Evolutionary conservation across 2,888 invertebrate species (phyloP).

Genomic region (Leptinotarsa haldemani): DNA sequence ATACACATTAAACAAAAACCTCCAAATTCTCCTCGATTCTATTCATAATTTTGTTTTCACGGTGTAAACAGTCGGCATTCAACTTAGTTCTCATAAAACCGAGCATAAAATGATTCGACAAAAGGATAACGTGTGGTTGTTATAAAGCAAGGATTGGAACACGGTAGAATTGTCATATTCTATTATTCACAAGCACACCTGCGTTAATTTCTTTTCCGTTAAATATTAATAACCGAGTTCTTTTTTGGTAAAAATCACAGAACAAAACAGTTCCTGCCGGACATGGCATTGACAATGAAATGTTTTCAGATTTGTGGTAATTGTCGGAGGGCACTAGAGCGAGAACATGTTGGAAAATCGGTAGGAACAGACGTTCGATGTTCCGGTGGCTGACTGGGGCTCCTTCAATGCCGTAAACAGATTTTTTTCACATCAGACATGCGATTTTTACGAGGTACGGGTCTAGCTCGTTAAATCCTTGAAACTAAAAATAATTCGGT

Average conservation of each 20-base stretch:
- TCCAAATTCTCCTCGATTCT: not conserved
- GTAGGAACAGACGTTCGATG: slow-evolving; percentile 33
- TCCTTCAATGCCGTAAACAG: slow-evolving; percentile 30
- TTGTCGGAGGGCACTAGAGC: slow-evolving; percentile 49
- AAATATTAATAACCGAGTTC: slow-evolving; percentile 45
- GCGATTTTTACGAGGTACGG: not conserved
- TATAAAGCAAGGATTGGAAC: slow-evolving; percentile 33
- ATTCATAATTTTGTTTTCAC: not conserved
- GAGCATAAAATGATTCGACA: slow-evolving; percentile 23
- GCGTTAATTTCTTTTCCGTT: slow-evolving; percentile 50
- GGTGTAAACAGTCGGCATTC: slow-evolving; percentile 1
- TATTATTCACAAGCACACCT: slow-evolving; percentile 51
- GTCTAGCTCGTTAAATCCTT: not conserved
- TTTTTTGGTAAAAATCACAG: slow-evolving; percentile 43
- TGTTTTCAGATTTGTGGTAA: slow-evolving; percentile 55
- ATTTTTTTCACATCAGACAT: slow-evolving; percentile 8
- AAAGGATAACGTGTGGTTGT: slow-evolving; percentile 36
- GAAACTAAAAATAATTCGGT: too few species aligned
- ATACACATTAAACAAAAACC: too few species aligned
- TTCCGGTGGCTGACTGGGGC: slow-evolving; percentile 38
- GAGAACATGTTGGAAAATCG: slow-evolving; percentile 36
- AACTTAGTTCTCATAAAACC: slow-evolving; percentile 2
- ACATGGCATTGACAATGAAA: slow-evolving; percentile 52
- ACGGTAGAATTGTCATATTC: slow-evolving; percentile 38
- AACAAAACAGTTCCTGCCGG: slow-evolving; percentile 43